Evolutionary conservation across 2,113 vertebrate genomes (phyloP).

Genomic region (Poeciliopsis prolifica): DNA sequence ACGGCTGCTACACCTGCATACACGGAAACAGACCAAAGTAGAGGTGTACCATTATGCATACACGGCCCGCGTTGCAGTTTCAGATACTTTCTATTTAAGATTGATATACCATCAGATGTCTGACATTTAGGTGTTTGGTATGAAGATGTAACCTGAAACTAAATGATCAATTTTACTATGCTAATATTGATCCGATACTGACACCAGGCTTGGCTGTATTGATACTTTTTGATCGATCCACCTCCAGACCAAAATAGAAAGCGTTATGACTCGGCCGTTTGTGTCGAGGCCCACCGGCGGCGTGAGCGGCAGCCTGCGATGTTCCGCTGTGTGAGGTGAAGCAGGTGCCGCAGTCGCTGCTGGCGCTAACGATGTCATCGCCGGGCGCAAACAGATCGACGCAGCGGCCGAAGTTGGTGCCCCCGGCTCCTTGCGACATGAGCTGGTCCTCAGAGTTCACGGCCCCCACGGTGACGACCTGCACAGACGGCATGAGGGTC

Average conservation of each 20-base stretch:
- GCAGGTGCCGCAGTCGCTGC: constrained; percentile 90
- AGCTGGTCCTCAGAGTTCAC: constrained; percentile 85
- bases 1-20: constrained; percentile 82
- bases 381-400: constrained; percentile 91
- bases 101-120: no score
- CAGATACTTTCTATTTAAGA: no score
- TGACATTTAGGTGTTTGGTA: no score
- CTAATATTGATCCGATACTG: no score
- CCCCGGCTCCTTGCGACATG: constrained; percentile 79
- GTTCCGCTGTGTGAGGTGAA: constrained; percentile 88
- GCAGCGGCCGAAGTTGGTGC: constrained; percentile 88
- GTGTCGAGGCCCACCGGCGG: constrained; percentile 75
- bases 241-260: not conserved
- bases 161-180: no score
- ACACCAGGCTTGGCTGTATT: no score
- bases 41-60: no score
- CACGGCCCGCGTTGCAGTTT: no score
- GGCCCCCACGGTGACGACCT: constrained; percentile 92
- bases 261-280: not conserved
- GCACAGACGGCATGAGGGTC: not conserved
- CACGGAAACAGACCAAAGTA: not conserved
- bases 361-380: constrained; percentile 88
- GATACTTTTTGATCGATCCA: no score
- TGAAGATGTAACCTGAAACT: no score
- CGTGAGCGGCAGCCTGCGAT: constrained; percentile 87